Evolutionary conservation across 2,113 vertebrate species (phyloP), one percentile per base, ranked within the genome.

Genomic region (Oreochromis aureus): DNA sequence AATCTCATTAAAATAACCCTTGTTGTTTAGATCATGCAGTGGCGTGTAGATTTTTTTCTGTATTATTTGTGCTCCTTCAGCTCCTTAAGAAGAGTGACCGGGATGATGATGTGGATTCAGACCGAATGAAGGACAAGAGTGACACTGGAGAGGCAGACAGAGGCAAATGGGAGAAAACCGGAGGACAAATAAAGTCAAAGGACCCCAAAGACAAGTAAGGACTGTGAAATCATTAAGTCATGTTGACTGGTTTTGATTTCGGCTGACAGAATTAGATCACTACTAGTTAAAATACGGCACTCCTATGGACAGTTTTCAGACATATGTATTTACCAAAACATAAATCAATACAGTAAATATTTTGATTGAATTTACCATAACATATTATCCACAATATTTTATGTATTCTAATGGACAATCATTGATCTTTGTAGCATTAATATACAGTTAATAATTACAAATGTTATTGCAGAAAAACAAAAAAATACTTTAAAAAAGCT

Each of bases 71-170:
- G 46, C 13, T 63, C 59, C 3, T 27, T 15, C 13, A 99, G 98
- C 98, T 99, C 90, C 97, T 99, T 92, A 99, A 98, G 95, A 99
- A 99, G 88, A 97, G 97, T 80, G 98, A 99, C 93, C 96, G 97
- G 85, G 98, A 98, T 80, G 98, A 99, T 58, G 98, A 99, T 9
- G 87, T 94, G 80, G 92, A 95, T 81, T 95, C 95, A 78, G 98
- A 99, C 91, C 97, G 97, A 51, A 93, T 96, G 18, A 98, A 97
- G 93, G 98, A 98, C 81, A 98, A 97, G 97, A 95, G 93, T 78
- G 97, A 99, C 87, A 95, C 96, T 24, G 94, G 91, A 46, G 97
- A 97, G 41, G 53, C 13, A 7, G 97, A 98, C 71, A 97, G 97
- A 53, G 96, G 86, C 71, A 98, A 96, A 87, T 97, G 96, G 97